Evolutionary conservation across 2,797 vertebrate species (phyloP).

Genomic region (Benthosema pterotum): DNA sequence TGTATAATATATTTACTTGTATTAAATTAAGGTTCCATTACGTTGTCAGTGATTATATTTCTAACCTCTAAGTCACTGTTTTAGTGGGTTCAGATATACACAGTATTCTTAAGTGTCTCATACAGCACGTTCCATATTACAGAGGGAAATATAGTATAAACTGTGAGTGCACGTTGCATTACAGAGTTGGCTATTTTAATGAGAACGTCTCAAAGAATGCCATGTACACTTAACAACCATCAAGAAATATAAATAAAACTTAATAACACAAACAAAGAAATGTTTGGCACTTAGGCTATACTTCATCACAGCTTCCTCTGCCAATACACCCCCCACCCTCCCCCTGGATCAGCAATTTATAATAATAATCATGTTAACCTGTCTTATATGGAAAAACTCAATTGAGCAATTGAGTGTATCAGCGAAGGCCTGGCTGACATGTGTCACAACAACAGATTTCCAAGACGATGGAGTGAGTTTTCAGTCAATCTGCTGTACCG

Average conservation of each 20-base stretch:
- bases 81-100: conserved; percentile 50
- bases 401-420: no score
- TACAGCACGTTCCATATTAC: conserved; percentile 19
- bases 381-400: no score
- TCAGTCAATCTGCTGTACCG: conserved; percentile 28
- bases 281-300: conserved; percentile 73
- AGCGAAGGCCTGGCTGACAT: conserved; percentile 17
- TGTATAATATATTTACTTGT: conserved; percentile 52
- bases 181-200: conserved; percentile 42
- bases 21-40: conserved; percentile 59
- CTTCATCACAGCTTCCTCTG: conserved; percentile 60
- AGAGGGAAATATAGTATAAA: conserved; percentile 31
- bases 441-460: background rate
- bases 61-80: conserved; percentile 53
- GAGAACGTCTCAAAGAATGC: conserved; percentile 34
- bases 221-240: conserved; percentile 48
- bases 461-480: conserved; percentile 7
- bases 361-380: no score
- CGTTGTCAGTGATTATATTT: conserved; percentile 62
- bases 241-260: conserved; percentile 64
- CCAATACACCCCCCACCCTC: conserved; percentile 8
- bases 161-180: conserved; percentile 47
- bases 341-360: conserved; percentile 42
- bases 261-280: conserved; percentile 43
- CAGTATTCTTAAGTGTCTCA: conserved; percentile 49